phyloP scores from a whole-genome alignment of 2,797 vertebrate genomes.

The Yasuhikotakia modesta region DNA sequence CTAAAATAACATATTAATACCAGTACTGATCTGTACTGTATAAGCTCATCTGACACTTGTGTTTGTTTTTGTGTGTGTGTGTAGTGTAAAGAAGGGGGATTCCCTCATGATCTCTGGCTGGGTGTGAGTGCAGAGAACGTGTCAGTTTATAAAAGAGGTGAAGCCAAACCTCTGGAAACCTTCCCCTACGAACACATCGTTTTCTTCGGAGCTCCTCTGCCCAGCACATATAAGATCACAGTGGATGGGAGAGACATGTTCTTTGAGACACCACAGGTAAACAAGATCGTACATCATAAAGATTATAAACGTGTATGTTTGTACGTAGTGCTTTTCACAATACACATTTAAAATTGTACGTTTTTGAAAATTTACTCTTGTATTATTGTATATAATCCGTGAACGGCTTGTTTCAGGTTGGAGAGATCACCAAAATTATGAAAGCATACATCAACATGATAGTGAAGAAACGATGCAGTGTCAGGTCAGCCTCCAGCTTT shows the following conservation, averaged over 20 bases:
- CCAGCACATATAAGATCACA: constrained; percentile 91
- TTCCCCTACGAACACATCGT: constrained; percentile 93
- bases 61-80: constrained; percentile 31
- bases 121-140: constrained; percentile 91
- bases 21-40: background rate
- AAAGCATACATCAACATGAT: constrained; percentile 97
- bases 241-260: constrained; percentile 94
- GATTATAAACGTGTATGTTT: background rate
- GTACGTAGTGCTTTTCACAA: background rate
- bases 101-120: constrained; percentile 92
- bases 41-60: background rate
- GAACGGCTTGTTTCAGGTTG: constrained; percentile 75
- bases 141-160: constrained; percentile 89
- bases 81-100: constrained; percentile 92
- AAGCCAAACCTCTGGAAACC: constrained; percentile 87
- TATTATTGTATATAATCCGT: constrained; percentile 26
- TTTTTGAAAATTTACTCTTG: no score
- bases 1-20: background rate
- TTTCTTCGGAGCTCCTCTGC: constrained; percentile 89
- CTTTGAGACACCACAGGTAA: constrained; percentile 91
- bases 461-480: constrained; percentile 92
- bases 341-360: no score
- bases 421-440: constrained; percentile 95
- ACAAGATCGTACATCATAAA: no score
- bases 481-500: constrained; percentile 84